Evolutionary conservation across 2,888 invertebrate genomes (phyloP), one percentile per base, ranked within the genome.

Genomic region (Neoascia interrupta): DNA sequence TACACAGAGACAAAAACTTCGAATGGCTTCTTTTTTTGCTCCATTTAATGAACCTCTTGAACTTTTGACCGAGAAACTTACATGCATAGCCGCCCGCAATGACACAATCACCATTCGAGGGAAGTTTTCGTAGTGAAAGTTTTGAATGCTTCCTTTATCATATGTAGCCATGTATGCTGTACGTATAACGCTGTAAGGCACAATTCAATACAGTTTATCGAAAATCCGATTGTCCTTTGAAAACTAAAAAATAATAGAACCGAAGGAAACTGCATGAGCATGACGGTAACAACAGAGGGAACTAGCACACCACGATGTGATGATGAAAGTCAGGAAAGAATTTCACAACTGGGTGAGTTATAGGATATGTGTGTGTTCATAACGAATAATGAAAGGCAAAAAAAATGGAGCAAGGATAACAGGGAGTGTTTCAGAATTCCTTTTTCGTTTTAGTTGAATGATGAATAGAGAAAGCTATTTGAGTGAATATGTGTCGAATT

Each of bases 351-450:
- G 43, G 56, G 51, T 69, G 63, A 69, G 47, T 34, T 54, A 41
- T 31, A 36, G 53, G 18, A 15, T 51, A 37, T 58, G 56, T 47
- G 10, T 21, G 21, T 23, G 60, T 36, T 18, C n/a, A 45, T 45
- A 23, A 28, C 47, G 18, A 45, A 61, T 26, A 61, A 61, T 37
- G 21, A 18, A 34, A 23, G 8, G 13, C 23, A 41, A 39, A 72
- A 69, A 69, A 76, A 60, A 64, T 79, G 72, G 76, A 66, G 58
- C 76, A 72, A 66, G 72, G 70, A 76, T 76, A 70, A 45, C 63
- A 66, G 39, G 54, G 63, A 41, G 39, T 39, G 54, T 37, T 54
- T 53, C 31, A 31, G 31, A n/a, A 31, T 31, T 31, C n/a, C n/a
- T 31, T 31, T 68, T 75, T 61, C 36, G 51, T 61, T 61, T 58